Percentiles rank a stretch among this genome's conserved stretches.
Conservation (phyloP, 2,113 vertebrate genomes). For the Lagopus muta region DNA sequence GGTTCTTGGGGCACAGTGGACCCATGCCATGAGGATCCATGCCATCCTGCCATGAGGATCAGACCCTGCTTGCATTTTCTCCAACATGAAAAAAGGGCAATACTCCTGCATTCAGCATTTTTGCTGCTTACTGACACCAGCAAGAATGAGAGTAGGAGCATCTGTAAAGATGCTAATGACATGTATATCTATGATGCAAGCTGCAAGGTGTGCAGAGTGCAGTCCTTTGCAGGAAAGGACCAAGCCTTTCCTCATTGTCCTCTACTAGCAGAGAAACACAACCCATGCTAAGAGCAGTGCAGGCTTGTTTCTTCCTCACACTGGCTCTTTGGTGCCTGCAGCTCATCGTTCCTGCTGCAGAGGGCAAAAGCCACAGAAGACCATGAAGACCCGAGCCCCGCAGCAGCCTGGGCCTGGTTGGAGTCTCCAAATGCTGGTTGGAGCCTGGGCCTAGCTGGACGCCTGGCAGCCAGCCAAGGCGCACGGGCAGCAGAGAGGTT, state of each 20-base stretch:
- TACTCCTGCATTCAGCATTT: not conserved
- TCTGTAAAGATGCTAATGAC: not conserved
- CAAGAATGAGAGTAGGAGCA: not conserved
- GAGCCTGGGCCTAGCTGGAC: no score
- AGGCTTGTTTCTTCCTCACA: not conserved
- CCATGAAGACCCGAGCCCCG: rapidly evolving
- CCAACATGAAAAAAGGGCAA: not conserved
- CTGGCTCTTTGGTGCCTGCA: rapidly evolving
- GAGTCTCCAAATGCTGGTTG: not conserved
- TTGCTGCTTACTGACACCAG: not conserved
- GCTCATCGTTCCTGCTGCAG: not conserved
- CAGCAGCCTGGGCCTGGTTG: not conserved
- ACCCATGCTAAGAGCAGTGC: not conserved
- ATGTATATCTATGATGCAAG: not conserved
- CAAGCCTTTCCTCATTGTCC: not conserved
- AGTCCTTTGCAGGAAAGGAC: not conserved
- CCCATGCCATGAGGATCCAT: not conserved
- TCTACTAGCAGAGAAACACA: not conserved
- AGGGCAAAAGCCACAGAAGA: not conserved
- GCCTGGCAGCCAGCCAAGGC: rapidly evolving
- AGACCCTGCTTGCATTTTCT: not conserved
- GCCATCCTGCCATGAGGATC: not conserved
- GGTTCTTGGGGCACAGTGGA: not conserved
- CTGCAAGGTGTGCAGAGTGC: not conserved
- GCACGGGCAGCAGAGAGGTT: not conserved